Percentiles rank a stretch among this genome's conserved stretches.
These are phyloP conservation scores for Allygus modestus DNA, from an alignment of 2,888 invertebrate species.

Conservation along the genomic window DNA sequence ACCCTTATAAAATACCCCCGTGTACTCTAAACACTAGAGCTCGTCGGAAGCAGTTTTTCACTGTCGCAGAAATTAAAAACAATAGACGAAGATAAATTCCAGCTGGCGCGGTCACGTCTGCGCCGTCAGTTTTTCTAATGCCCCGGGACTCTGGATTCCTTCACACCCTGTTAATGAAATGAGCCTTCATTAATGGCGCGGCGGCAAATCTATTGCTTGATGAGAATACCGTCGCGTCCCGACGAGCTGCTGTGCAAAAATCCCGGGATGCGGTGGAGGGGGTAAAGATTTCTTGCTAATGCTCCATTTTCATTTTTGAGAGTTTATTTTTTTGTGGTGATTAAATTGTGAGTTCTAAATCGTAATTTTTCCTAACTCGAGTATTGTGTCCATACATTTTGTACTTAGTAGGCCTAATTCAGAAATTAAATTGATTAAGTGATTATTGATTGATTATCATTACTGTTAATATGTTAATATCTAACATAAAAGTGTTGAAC, in stretches of 20 bases:
- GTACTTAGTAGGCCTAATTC: no score
- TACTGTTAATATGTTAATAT: no score
- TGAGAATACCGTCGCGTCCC: conserved; percentile 19
- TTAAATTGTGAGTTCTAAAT: no score
- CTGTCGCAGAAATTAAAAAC: conserved; percentile 36
- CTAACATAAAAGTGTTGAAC: no score
- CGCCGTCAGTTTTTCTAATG: conserved; percentile 46
- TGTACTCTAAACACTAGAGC: no score
- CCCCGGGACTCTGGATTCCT: background rate
- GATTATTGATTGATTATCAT: no score
- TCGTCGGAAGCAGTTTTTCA: conserved; percentile 38
- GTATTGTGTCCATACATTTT: no score
- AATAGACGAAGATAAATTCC: conserved; percentile 41
- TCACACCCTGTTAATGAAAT: conserved; percentile 46
- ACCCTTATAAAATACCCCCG: no score
- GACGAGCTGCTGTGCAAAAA: background rate
- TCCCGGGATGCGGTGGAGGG: background rate
- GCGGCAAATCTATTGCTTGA: conserved; percentile 48
- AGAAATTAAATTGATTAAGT: no score
- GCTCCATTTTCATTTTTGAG: background rate
- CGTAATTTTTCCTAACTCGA: no score
- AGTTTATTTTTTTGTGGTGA: no score
- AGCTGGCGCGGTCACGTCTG: background rate
- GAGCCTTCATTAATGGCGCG: conserved; percentile 28
- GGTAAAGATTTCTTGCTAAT: conserved; percentile 8